Evolutionary conservation across 2,888 invertebrate species (phyloP), one percentile per base, ranked within the genome.

Genomic region (Cantharis nigra): DNA sequence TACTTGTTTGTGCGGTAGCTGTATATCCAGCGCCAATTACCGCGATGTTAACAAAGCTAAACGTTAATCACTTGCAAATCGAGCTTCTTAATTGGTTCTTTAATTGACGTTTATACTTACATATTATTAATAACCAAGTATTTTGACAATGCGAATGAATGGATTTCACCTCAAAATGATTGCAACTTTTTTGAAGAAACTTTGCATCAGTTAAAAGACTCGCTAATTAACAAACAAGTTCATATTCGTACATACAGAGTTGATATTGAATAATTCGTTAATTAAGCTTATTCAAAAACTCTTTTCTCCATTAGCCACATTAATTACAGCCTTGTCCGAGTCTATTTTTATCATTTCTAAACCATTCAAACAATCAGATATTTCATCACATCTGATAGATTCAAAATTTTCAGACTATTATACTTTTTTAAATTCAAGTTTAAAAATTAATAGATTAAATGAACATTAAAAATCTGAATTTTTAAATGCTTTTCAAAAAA

Each of bases 1-100:
- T 82, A 83, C 83, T 83, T 85, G 84, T 84, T 85, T 79, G 79
- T 82, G 84, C 84, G 83, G 84, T 83, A 82, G 82, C 83, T 83
- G 84, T 84, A 67, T 67, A 84, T 85, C 83, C 81, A 77, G 80
- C 79, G 80, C 83, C 83, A 83, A 84, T 84, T 83, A 84, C 82
- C 77, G 79, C 82, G 84, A 85, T 86, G 85, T 86, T 86, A 84
- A 86, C 85, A 86, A 83, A 84, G 85, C 85, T 83, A 85, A 84
- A 85, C 86, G 86, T 87, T 87, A 87, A 87, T 87, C 86, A 86
- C 85, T 82, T 78, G 85, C 84, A 84, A 86, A 87, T 85, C 86
- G 86, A 82, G 84, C 80, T 82, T 85, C 86, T 86, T 86, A 87
- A 87, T 87, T 86, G 87, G 86, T 85, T 83, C 84, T 84, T 85